These are phyloP conservation scores for Sminthurinus aureus DNA, from an alignment of 2,888 invertebrate species.

Conservation along the genomic window DNA sequence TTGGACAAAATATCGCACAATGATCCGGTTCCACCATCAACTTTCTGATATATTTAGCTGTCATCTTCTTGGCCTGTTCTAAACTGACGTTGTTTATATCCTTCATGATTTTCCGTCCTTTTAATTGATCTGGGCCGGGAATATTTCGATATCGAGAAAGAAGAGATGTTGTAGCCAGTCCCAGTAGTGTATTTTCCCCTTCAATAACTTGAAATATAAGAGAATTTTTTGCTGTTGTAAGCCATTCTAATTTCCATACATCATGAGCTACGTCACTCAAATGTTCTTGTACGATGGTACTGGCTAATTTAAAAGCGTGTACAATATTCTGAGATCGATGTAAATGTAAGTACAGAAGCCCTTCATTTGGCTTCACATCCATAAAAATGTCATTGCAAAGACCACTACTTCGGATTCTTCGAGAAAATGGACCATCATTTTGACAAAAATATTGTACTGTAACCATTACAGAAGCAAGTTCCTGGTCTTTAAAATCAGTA, in stretches of 20 bases:
- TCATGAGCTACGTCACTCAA: no score
- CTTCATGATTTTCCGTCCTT: neutral
- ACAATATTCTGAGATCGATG: neutral
- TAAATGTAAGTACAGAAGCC: neutral
- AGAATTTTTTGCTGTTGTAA: neutral
- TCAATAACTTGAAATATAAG: neutral
- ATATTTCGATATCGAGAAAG: neutral
- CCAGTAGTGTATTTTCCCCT: neutral
- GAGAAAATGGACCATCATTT: neutral
- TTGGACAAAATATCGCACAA: conserved; percentile 1
- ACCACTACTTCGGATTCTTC: neutral
- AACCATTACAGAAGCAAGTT: neutral
- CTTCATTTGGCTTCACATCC: conserved; percentile 11
- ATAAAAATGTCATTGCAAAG: neutral
- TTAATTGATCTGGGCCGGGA: neutral
- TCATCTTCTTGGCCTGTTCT: neutral
- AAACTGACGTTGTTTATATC: neutral
- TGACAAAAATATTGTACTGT: neutral
- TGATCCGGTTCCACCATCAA: neutral
- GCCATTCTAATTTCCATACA: neutral
- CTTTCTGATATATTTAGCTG: neutral
- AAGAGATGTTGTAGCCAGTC: neutral
- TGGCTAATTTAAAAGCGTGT: neutral
- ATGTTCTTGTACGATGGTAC: no score
- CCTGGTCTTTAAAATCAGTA: neutral